Conservation (phyloP, 2,888 invertebrate genomes). For the Mythimna lalbum region DNA sequence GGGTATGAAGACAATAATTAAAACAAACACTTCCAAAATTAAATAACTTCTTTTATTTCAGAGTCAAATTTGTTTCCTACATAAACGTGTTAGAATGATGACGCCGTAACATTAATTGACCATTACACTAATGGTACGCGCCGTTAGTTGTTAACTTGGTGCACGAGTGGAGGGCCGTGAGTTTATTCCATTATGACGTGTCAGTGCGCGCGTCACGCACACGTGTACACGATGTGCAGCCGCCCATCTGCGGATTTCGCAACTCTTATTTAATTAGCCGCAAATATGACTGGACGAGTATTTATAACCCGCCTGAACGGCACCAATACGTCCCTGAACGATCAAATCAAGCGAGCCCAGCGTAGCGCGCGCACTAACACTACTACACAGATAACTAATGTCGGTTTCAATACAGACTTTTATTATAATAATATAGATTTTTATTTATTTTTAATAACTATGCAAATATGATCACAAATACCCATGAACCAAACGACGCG, state of each 20-base stretch:
- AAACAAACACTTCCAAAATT: constrained; percentile 89
- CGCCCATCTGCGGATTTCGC: constrained; percentile 59
- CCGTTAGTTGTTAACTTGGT: constrained; percentile 82
- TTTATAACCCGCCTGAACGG: constrained; percentile 76
- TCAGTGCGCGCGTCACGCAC: constrained; percentile 67
- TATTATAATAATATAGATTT: constrained; percentile 84
- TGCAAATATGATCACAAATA: constrained; percentile 89
- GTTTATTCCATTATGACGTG: constrained; percentile 67
- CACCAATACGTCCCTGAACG: constrained; percentile 45
- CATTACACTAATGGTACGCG: constrained; percentile 87
- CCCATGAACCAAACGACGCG: constrained; percentile 88
- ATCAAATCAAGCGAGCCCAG: constrained; percentile 35
- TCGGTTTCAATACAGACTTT: constrained; percentile 82
- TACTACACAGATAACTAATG: constrained; percentile 74
- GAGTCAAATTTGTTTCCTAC: constrained; percentile 91
- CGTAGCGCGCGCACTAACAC: constrained; percentile 66
- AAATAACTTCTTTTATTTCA: constrained; percentile 91
- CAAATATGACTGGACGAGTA: constrained; percentile 74
- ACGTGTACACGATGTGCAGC: constrained; percentile 53
- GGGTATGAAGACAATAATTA: constrained; percentile 66
- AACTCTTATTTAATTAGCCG: constrained; percentile 71
- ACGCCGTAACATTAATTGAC: constrained; percentile 88
- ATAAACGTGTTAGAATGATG: constrained; percentile 89
- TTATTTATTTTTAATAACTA: constrained; percentile 84
- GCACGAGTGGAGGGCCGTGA: constrained; percentile 82